Base-by-base conservation (phyloP, 1,140 invertebrate species). In the Euura saliciscinereae region DNA sequence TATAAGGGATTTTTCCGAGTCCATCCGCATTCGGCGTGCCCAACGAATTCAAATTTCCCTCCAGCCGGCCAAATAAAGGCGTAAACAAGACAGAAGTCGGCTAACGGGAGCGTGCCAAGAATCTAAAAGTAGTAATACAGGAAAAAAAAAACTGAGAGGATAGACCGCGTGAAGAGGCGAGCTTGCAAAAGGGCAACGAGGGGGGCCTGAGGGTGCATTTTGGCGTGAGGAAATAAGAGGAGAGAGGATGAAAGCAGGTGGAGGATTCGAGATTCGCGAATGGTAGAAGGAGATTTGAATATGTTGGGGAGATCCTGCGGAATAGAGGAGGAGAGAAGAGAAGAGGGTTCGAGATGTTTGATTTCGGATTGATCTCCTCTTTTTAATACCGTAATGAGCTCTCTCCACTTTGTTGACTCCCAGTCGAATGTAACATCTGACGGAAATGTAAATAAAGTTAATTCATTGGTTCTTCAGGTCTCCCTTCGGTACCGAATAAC, bases 51-150 rank as follows among this genome's bases (percentile, higher is more conserved):
- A 78, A 78, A 78, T 78, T 72, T 71, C 45, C 43, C 43, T 69
- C 70, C 28, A 73, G 77, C 28, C 71, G 76, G 46, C 45, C 73
- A 73, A 80, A 78, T 77, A 75, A 73, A 67, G 71, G 70, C 71
- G 77, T 79, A 77, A 80, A 80, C 79, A 77, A 74, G 74, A 68
- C 75, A 70, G 28, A 67, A 67, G 71, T 69, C 59, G 74, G 42
- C 73, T 76, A 77, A 78, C 69, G 69, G 68, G 73, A 69, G 74
- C 78, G 78, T 80, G 79, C 73, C 77, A 66, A 51, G 72, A 77
- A 78, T 78, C 13, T 66, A 44, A 70, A 66, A 78, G 43, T 43
- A 46, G 65, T 66, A 8, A 10, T 10, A 13, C 8, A 66, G 28
- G 66, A 66, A 66, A 28, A 28, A 28, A 28, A 28, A 1, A 28